phyloP scores from a whole-genome alignment of 53 echinoderm and acorn worm species.

The Temnopleurus reevesii region DNA sequence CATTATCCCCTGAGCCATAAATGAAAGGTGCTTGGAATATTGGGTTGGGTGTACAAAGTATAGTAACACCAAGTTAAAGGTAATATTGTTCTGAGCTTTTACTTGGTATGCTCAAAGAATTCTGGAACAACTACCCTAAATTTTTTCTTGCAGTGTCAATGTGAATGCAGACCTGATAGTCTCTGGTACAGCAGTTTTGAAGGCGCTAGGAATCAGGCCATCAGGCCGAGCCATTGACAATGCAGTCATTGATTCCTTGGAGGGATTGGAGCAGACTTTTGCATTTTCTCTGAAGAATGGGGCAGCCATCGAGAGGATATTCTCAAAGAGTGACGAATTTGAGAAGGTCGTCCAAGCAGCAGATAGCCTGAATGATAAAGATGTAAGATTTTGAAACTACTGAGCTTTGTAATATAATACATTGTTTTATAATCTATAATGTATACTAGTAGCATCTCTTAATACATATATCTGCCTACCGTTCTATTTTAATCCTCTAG shows the following conservation, averaged over 20 bases:
- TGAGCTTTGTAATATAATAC: too few species aligned
- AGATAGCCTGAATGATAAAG: conserved; percentile 73
- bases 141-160: conserved; percentile 68
- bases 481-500: too few species aligned
- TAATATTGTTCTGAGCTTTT: too few species aligned
- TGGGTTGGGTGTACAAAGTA: too few species aligned
- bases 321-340: conserved; percentile 65
- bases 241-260: conserved; percentile 65
- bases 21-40: too few species aligned
- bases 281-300: conserved; percentile 75
- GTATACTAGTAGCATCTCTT: too few species aligned
- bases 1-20: too few species aligned
- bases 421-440: too few species aligned
- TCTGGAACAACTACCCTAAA: too few species aligned
- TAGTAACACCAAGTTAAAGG: too few species aligned
- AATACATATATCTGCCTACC: too few species aligned
- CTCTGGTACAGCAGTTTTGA: conserved; percentile 77
- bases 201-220: conserved; percentile 58
- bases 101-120: too few species aligned
- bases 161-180: conserved; percentile 95
- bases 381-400: conserved; percentile 70
- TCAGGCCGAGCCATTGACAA: conserved; percentile 66
- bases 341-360: conserved; percentile 71
- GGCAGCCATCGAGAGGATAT: conserved; percentile 86
- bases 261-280: conserved; percentile 79